phyloP scores from a whole-genome alignment of 2,113 vertebrate genomes.

The Cacatua alba region DNA sequence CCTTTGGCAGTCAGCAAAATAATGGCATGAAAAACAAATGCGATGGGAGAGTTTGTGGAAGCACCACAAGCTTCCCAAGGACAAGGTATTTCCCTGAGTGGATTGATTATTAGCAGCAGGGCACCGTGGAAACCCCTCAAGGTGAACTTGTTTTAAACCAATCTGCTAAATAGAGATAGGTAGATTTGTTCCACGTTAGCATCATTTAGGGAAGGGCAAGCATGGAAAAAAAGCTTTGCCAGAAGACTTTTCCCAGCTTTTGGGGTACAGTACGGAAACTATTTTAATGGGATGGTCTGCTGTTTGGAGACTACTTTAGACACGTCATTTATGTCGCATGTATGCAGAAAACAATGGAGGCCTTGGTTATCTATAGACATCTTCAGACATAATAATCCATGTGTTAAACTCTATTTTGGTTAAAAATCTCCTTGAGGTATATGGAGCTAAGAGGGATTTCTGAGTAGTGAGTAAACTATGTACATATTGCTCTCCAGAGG shows the following conservation, averaged over 20 bases:
- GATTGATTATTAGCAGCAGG: background rate
- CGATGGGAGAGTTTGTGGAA: background rate
- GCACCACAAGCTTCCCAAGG: background rate
- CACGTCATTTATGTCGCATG: background rate
- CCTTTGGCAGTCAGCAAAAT: background rate
- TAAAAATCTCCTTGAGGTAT: background rate
- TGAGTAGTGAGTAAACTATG: background rate
- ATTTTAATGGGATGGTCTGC: background rate
- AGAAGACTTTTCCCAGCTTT: background rate
- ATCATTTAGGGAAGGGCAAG: background rate
- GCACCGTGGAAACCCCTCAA: background rate
- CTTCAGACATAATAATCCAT: background rate
- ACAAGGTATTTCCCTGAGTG: background rate
- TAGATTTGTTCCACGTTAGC: background rate
- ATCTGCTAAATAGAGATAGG: background rate
- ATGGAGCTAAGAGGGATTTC: background rate
- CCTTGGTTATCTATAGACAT: background rate
- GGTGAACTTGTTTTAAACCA: background rate
- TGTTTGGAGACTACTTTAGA: background rate
- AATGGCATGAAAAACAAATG: background rate
- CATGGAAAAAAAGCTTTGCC: background rate
- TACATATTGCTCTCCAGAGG: background rate
- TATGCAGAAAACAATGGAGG: background rate
- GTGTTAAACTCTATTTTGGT: background rate
- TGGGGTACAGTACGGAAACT: background rate